Evolutionary conservation across 2,888 invertebrate species (phyloP).

Genomic region (Eurytoma adleriae): DNA sequence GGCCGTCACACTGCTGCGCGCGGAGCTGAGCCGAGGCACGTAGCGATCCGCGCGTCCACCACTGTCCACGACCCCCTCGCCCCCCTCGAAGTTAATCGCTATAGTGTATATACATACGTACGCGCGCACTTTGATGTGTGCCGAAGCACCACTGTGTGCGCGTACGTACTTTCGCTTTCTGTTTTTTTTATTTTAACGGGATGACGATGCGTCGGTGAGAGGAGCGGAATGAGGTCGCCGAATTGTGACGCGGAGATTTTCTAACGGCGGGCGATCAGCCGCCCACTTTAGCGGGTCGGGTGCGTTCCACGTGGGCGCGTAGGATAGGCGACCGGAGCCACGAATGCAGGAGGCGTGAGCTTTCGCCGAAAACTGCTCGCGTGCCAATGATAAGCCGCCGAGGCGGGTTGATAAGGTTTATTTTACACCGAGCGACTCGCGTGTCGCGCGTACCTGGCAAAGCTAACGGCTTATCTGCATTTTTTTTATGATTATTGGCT

Average conservation of each 20-base stretch:
- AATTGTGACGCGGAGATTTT: not conserved
- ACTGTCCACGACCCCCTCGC: too few relatives aligned
- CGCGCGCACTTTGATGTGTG: not conserved
- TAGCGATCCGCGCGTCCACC: conserved; percentile 1
- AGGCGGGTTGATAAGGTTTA: not conserved
- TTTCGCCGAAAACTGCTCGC: not conserved
- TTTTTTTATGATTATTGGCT: too few relatives aligned
- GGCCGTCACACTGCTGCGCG: not conserved
- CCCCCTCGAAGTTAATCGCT: too few relatives aligned
- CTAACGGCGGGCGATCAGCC: conserved; percentile 7
- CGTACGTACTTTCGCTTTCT: not conserved
- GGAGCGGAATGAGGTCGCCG: too few relatives aligned
- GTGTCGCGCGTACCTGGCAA: too few relatives aligned
- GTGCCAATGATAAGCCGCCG: not conserved
- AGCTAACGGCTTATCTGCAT: too few relatives aligned
- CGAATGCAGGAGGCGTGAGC: not conserved
- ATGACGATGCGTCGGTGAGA: too few relatives aligned
- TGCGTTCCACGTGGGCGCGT: conserved; percentile 46
- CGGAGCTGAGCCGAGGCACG: not conserved
- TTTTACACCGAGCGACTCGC: not conserved
- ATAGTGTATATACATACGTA: not conserved
- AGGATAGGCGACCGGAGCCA: conserved; percentile 45
- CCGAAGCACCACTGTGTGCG: not conserved
- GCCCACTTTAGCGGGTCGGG: not conserved
- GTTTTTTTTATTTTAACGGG: not conserved